Conservation (phyloP, 2,888 invertebrate species). For the Camponotus fellah region DNA sequence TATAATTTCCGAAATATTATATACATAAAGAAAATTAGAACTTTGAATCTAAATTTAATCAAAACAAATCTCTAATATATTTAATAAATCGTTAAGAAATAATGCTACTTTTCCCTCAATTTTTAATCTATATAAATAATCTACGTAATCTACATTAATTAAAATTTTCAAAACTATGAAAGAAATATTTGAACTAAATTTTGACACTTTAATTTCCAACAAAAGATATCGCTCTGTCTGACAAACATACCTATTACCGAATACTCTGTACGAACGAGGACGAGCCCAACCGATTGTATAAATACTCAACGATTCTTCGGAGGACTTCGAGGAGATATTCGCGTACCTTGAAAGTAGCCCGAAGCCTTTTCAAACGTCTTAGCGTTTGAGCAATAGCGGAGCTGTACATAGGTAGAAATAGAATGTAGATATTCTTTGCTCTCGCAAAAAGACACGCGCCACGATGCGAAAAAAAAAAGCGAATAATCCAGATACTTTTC, state of each 20-base stretch:
- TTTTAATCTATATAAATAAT: neutral
- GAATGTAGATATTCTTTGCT: constrained; percentile 22
- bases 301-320: constrained; percentile 70
- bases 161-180: neutral
- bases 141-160: neutral
- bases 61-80: neutral
- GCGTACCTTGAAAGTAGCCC: constrained; percentile 82
- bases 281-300: constrained; percentile 62
- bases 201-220: neutral
- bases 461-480: constrained; percentile 5
- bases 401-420: constrained; percentile 70
- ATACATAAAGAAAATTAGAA: neutral
- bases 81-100: neutral
- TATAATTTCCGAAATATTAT: neutral
- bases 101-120: neutral
- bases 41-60: neutral
- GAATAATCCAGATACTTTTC: constrained; percentile 27
- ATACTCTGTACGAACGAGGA: constrained; percentile 4
- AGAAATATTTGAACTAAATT: neutral
- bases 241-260: neutral
- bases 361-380: constrained; percentile 75
- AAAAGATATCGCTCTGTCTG: neutral
- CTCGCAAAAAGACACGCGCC: neutral
- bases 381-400: constrained; percentile 56
- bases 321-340: constrained; percentile 63